Conservation (phyloP, 2,888 invertebrate genomes). For the Pimpla rufipes region DNA sequence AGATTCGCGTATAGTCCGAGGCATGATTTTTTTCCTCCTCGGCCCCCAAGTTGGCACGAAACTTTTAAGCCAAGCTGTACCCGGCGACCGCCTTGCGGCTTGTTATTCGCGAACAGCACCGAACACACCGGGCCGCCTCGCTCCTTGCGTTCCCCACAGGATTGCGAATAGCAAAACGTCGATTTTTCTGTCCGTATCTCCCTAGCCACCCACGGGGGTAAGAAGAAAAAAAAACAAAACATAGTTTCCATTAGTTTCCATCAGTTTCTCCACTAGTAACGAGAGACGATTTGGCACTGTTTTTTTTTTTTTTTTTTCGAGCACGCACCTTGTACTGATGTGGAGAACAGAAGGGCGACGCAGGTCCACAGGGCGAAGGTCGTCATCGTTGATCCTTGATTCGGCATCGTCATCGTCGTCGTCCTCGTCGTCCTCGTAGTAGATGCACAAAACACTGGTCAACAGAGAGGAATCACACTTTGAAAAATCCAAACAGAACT, state of each 20-base stretch:
- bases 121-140: not conserved
- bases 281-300: too few relatives aligned
- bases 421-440: constrained; percentile 52
- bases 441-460: constrained; percentile 58
- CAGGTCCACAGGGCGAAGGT: constrained; percentile 77
- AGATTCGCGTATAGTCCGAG: not conserved
- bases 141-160: not conserved
- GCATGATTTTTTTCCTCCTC: not conserved
- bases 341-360: constrained; percentile 76
- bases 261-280: not conserved
- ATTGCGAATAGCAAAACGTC: too few relatives aligned
- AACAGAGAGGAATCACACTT: constrained; percentile 59
- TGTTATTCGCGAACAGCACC: not conserved
- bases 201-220: not conserved
- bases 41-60: not conserved
- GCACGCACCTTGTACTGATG: constrained; percentile 79
- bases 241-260: not conserved
- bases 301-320: not conserved
- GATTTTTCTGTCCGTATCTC: too few relatives aligned
- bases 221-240: not conserved
- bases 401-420: constrained; percentile 69
- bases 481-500: constrained; percentile 57
- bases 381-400: constrained; percentile 59
- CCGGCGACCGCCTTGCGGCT: constrained; percentile 1
- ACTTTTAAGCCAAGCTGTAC: constrained; percentile 3